Percentiles rank a stretch among this genome's conserved stretches.
Evolutionary conservation across 2,888 invertebrate genomes (phyloP).

Genomic region (Torymus tubicola): DNA sequence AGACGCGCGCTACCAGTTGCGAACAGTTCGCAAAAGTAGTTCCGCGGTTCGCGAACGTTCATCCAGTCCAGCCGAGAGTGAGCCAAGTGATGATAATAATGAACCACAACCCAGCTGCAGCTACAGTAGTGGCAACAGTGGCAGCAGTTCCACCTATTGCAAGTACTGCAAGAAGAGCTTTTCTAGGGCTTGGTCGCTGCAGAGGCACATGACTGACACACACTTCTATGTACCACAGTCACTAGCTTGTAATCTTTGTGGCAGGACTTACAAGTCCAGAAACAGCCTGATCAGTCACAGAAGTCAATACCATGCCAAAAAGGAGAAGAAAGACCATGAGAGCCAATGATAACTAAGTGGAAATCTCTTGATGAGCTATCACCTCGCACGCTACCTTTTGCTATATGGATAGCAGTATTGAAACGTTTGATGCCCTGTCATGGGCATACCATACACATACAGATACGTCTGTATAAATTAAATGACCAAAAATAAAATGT

Average conservation of each 20-base stretch:
- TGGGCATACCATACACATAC: neutral
- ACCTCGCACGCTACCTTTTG: neutral
- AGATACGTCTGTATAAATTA: too few species aligned
- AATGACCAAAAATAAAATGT: neutral
- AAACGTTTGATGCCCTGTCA: neutral
- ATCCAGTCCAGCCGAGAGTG: neutral
- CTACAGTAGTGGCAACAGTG: neutral
- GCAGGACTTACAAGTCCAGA: slow-evolving; percentile 76
- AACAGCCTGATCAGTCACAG: slow-evolving; percentile 78
- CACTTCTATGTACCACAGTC: slow-evolving; percentile 77
- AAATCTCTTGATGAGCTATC: neutral
- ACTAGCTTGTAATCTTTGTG: slow-evolving; percentile 77
- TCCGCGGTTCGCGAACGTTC: too few species aligned
- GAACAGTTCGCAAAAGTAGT: too few species aligned
- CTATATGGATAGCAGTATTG: neutral
- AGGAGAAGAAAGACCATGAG: slow-evolving; percentile 7
- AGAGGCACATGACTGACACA: slow-evolving; percentile 77
- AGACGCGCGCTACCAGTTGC: too few species aligned
- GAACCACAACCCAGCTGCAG: neutral
- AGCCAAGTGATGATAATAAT: too few species aligned
- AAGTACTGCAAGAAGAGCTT: slow-evolving; percentile 77
- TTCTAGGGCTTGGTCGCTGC: slow-evolving; percentile 77
- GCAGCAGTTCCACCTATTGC: slow-evolving; percentile 71
- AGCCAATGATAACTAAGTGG: neutral
- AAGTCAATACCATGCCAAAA: slow-evolving; percentile 63